These are phyloP conservation scores for Smutsia gigantea DNA, from an alignment of 2,797 vertebrate genomes.

Conservation along the genomic window DNA sequence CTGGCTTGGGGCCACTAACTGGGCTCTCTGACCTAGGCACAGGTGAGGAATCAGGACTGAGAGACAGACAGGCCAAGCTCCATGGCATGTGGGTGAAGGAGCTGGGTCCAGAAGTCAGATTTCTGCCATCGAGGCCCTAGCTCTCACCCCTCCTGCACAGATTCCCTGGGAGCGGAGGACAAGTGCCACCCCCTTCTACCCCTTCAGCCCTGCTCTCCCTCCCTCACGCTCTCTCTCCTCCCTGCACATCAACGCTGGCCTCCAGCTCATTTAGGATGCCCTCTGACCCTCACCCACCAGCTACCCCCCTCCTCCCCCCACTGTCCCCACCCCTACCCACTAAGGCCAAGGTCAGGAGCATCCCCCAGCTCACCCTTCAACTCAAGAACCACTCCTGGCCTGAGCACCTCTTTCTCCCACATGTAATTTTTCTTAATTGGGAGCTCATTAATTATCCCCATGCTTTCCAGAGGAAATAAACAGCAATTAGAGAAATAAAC, in stretches of 20 bases:
- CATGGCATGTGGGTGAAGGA: accelerated
- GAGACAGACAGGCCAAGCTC: not conserved
- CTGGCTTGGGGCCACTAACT: not conserved
- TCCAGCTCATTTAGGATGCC: not conserved
- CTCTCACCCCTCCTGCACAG: not conserved
- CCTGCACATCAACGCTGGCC: no score
- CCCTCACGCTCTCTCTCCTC: no score
- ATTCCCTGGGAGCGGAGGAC: not conserved
- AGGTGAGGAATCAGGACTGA: not conserved
- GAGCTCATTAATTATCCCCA: slow-evolving; percentile 82
- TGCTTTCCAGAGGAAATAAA: slow-evolving; percentile 83
- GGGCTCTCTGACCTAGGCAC: not conserved
- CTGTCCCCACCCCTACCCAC: not conserved
- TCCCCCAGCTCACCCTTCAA: not conserved
- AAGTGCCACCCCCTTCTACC: no score
- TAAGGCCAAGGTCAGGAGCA: not conserved
- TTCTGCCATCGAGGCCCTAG: not conserved
- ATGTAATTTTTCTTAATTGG: slow-evolving; percentile 80
- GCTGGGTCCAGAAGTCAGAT: not conserved
- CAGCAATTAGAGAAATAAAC: slow-evolving; percentile 83
- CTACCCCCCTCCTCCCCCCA: not conserved
- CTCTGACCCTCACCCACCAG: not conserved
- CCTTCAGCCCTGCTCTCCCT: no score
- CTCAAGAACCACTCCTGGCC: slow-evolving; percentile 51
- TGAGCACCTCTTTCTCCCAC: slow-evolving; percentile 24